Evolutionary conservation across 2,113 vertebrate species (phyloP), one percentile per base, ranked within the genome.

Genomic region (Podarcis muralis): DNA sequence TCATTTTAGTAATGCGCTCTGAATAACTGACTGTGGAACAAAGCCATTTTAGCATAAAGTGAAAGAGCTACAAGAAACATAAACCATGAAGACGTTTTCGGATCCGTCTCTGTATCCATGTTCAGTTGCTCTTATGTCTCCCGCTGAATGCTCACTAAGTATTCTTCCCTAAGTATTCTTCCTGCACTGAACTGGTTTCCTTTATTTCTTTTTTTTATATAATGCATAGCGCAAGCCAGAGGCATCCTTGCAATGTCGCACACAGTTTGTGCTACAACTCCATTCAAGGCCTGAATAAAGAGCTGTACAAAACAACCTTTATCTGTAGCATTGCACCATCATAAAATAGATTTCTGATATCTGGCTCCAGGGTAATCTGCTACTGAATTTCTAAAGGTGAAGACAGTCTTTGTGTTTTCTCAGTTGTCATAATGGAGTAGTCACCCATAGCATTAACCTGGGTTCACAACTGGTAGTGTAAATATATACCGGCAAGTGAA

Each of bases 231-330:
- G 89, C 40, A 88, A 87, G 6, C 9, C 72, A 91, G 65, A 74
- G 30, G 82, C 68, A 92, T 88, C 90, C 95, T 91, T 90, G 82
- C 93, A 94, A 92, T 93, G 86, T 94, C 87, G 66, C 1, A 0
- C 30, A 75, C 68, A 0, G 0, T 87, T 89, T 83, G 87, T 77
- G 76, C 40, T 48, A 91, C 35, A 68, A 89, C 95, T 90, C 88
- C 85, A 40, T 78, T 90, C 88, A 92, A 89, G 35, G 16, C 40
- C 16, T 83, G 48, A 43, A 79, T 85, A 92, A 95, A 91, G 88
- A 83, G 59, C 65, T 79, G 18, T 65, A 90, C 81, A 88, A 85
- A 94, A 86, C 92, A 40, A 48, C 83, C 77, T 87, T 91, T 40
- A 91, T 2, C 53, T 83, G 15, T 5, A 85, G 8, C 18, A 65